Evolutionary conservation across 1,140 invertebrate species (phyloP), one percentile per base, ranked within the genome.

Genomic region (Plectrocnemia conspersa): DNA sequence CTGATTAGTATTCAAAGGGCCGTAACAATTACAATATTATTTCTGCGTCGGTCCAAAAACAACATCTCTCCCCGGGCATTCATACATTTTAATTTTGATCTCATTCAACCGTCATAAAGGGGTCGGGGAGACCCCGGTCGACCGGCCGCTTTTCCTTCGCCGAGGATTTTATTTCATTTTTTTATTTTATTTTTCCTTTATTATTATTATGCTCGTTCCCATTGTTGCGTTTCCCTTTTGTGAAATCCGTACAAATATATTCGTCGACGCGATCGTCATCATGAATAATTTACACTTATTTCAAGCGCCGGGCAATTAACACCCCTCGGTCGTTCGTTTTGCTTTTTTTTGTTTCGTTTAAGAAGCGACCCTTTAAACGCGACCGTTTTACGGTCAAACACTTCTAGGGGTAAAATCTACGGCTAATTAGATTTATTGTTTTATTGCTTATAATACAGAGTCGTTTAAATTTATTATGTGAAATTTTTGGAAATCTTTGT

Each of bases 281-380:
- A 48, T 48, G 46, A 48, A 48, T 48, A 33, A 48, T 48, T 48
- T 48, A 48, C 24, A 48, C 24, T 32, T 9, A n/a, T 35, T 48
- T 48, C 33, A 29, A 32, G 15, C 46, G 7, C 7, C n/a, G 6
- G 46, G 24, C 32, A 48, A 48, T 48, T 48, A 48, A 35, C 42
- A 23, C 42, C n/a, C 22, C 18, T 45, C 22, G 18, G 10, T 23
- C n/a, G n/a, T n/a, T n/a, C n/a, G n/a, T n/a, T n/a, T n/a, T n/a
- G n/a, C n/a, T n/a, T n/a, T n/a, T n/a, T n/a, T n/a, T n/a, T n/a
- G n/a, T n/a, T n/a, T n/a, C n/a, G n/a, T n/a, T n/a, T n/a, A n/a
- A n/a, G n/a, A 23, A 25, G 42, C n/a, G 42, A 11, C 11, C 22
- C 25, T 23, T n/a, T 45, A 19, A 45, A n/a, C 42, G 18, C 42